These are phyloP conservation scores for Ranitomeya variabilis DNA, from an alignment of 2,113 vertebrate genomes.

Conservation along the genomic window DNA sequence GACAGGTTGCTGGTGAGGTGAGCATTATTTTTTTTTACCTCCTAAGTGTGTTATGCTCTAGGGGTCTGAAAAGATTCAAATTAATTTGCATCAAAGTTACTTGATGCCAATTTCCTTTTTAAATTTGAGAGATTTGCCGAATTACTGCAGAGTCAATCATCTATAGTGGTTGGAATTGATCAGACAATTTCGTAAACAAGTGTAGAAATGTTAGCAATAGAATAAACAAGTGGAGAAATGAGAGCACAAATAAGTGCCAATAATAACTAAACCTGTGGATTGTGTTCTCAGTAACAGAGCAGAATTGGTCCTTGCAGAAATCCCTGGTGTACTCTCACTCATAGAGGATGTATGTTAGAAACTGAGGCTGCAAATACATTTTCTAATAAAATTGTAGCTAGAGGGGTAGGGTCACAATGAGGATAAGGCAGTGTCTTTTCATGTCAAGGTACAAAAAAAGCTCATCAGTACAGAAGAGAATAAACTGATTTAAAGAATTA, in stretches of 20 bases:
- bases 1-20: no score
- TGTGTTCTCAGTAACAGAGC: background rate
- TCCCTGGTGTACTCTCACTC: background rate
- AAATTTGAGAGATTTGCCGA: no score
- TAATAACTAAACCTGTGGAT: background rate
- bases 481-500: background rate
- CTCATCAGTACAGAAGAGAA: background rate
- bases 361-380: background rate
- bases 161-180: background rate
- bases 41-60: no score
- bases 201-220: background rate
- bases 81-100: no score
- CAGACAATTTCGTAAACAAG: background rate
- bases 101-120: no score
- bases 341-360: conserved; percentile 10
- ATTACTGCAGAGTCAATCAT: no score
- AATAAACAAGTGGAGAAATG: background rate
- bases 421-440: background rate
- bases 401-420: background rate
- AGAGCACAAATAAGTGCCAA: background rate
- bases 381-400: conserved; percentile 14
- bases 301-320: background rate
- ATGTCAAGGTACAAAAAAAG: background rate
- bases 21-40: no score
- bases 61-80: no score